phyloP scores from a whole-genome alignment of 2,797 vertebrate species.

The Siniperca obscura region DNA sequence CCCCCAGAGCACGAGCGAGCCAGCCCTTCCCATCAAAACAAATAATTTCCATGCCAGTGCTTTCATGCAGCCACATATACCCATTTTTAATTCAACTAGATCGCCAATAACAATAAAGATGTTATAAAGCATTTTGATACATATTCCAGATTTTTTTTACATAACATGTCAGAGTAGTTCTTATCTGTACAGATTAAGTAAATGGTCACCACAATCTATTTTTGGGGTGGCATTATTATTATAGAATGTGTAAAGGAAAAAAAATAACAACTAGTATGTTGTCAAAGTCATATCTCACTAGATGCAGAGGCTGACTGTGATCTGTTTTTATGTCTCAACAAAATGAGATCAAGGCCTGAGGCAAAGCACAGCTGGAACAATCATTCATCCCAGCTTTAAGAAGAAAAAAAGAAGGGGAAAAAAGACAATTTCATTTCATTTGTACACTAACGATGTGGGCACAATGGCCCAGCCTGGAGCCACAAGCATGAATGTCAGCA shows the following conservation, averaged over 20 bases:
- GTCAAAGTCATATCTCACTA: conserved; percentile 23
- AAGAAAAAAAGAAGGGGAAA: conserved; percentile 5
- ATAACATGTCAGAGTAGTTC: neutral
- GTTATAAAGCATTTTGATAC: neutral
- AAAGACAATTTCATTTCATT: conserved; percentile 41
- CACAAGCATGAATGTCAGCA: conserved; percentile 38
- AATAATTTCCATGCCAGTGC: conserved; percentile 70
- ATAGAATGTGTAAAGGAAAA: neutral
- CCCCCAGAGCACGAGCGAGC: conserved; percentile 60
- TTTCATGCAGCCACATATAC: conserved; percentile 50
- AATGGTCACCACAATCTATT: conserved; percentile 2
- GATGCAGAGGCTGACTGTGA: conserved; percentile 20
- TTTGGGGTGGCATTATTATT: conserved; percentile 1
- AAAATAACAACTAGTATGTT: neutral
- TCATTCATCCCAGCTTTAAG: conserved; percentile 25
- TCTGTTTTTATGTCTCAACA: conserved; percentile 41
- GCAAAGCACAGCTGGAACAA: conserved; percentile 46
- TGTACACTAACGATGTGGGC: conserved; percentile 44
- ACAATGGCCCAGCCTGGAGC: conserved; percentile 51
- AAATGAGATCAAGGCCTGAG: conserved; percentile 35
- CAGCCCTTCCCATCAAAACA: conserved; percentile 74
- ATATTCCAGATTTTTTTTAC: conserved; percentile 3
- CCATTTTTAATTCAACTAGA: conserved; percentile 61
- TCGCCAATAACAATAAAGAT: conserved; percentile 31
- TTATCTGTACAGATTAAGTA: neutral